Evolutionary conservation across 2,797 vertebrate species (phyloP).

Genomic region (Sebastolobus alascanus): DNA sequence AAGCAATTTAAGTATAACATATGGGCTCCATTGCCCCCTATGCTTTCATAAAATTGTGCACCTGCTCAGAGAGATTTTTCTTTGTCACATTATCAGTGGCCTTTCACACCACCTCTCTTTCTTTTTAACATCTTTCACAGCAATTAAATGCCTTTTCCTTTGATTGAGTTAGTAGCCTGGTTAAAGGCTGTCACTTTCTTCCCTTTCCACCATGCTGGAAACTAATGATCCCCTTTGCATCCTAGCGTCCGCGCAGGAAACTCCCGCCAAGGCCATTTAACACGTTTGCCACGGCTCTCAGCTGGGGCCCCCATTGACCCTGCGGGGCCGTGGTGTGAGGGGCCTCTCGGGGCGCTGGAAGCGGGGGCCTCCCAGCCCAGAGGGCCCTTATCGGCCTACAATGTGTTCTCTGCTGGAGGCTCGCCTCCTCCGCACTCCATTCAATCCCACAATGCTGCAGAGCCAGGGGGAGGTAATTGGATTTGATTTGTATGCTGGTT

Average conservation of each 20-base stretch:
- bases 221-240: constrained; percentile 85
- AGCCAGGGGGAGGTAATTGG: constrained; percentile 84
- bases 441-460: constrained; percentile 83
- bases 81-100: constrained; percentile 56
- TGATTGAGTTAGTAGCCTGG: constrained; percentile 85
- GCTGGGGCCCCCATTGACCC: constrained; percentile 84
- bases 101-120: constrained; percentile 60
- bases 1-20: constrained; percentile 33
- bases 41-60: constrained; percentile 71
- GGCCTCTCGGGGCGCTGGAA: constrained; percentile 79
- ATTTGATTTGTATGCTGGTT: constrained; percentile 87
- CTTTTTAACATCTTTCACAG: constrained; percentile 74
- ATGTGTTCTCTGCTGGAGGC: constrained; percentile 86
- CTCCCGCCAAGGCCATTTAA: constrained; percentile 83
- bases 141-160: constrained; percentile 79
- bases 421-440: constrained; percentile 80
- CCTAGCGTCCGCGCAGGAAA: constrained; percentile 80
- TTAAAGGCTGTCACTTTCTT: constrained; percentile 86
- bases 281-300: constrained; percentile 80
- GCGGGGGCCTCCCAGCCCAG: constrained; percentile 72
- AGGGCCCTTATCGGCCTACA: constrained; percentile 82
- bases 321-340: constrained; percentile 80
- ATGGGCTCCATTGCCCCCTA: constrained; percentile 24
- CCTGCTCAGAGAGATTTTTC: constrained; percentile 67
- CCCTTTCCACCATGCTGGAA: constrained; percentile 83